phyloP scores from a whole-genome alignment of 2,888 invertebrate genomes.

The Reticulitermes lucifugus region DNA sequence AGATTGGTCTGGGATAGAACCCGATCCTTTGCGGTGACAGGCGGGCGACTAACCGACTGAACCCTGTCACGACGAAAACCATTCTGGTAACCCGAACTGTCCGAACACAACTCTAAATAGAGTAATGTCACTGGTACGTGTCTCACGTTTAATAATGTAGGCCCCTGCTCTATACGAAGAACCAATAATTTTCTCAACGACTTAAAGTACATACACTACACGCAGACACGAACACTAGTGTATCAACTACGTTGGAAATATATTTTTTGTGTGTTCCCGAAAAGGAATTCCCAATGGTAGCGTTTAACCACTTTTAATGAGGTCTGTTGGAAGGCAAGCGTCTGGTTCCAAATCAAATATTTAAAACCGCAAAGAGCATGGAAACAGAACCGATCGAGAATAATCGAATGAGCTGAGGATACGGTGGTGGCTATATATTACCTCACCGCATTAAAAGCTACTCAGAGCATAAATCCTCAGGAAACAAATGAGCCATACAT shows the following conservation, averaged over 20 bases:
- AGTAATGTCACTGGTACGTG: no score
- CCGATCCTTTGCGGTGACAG: no score
- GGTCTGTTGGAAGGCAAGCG: not conserved
- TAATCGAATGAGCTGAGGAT: not conserved
- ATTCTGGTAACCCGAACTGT: no score
- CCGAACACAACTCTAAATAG: no score
- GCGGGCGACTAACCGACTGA: no score
- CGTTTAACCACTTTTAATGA: constrained; percentile 11
- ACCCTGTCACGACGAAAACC: no score
- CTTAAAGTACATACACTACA: not conserved
- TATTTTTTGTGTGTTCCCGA: constrained; percentile 23
- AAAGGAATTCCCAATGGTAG: constrained; percentile 3
- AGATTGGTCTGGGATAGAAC: no score
- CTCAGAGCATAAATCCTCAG: not conserved
- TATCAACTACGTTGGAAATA: not conserved
- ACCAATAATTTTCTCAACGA: not conserved
- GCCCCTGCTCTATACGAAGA: not conserved
- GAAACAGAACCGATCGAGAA: not conserved
- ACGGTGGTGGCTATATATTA: not conserved
- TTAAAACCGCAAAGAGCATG: not conserved
- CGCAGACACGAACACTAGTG: not conserved
- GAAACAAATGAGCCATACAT: not conserved
- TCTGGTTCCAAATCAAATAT: constrained; percentile 13
- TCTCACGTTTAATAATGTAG: not conserved
- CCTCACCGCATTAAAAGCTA: not conserved